phyloP scores from a whole-genome alignment of 2,113 vertebrate genomes.

The Nothocercus julius region DNA sequence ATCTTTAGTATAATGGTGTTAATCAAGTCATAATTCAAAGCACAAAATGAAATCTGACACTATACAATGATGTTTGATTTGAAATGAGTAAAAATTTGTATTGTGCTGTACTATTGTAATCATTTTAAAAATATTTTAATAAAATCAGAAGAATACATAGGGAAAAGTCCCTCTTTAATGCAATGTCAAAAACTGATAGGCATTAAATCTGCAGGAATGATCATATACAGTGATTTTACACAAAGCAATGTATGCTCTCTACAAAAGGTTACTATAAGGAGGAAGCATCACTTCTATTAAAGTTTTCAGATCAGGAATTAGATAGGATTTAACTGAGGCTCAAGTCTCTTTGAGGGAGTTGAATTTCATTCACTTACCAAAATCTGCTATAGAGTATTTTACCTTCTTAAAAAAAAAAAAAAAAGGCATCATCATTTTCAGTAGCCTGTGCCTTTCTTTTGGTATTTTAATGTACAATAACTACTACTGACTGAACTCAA shows the following conservation, averaged over 20 bases:
- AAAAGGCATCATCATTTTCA: background rate
- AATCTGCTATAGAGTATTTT: background rate
- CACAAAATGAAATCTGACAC: conserved; percentile 10
- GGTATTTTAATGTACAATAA: background rate
- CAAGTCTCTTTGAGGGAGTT: background rate
- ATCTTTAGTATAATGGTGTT: background rate
- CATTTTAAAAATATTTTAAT: background rate
- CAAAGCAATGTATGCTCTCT: background rate
- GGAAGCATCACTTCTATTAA: background rate
- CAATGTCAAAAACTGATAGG: background rate
- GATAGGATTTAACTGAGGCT: background rate
- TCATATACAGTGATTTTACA: background rate
- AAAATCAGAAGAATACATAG: background rate
- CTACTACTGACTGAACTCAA: background rate
- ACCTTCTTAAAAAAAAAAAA: background rate
- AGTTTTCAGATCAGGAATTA: background rate
- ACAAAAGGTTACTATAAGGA: background rate
- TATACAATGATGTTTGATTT: background rate
- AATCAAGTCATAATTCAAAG: conserved; percentile 20
- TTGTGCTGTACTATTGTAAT: background rate
- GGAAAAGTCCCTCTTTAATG: background rate
- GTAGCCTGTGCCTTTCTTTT: background rate
- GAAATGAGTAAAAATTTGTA: conserved; percentile 8
- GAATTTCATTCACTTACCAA: background rate
- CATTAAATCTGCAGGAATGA: background rate